phyloP scores from a whole-genome alignment of 2,113 vertebrate species.

The Trichechus manatus region DNA sequence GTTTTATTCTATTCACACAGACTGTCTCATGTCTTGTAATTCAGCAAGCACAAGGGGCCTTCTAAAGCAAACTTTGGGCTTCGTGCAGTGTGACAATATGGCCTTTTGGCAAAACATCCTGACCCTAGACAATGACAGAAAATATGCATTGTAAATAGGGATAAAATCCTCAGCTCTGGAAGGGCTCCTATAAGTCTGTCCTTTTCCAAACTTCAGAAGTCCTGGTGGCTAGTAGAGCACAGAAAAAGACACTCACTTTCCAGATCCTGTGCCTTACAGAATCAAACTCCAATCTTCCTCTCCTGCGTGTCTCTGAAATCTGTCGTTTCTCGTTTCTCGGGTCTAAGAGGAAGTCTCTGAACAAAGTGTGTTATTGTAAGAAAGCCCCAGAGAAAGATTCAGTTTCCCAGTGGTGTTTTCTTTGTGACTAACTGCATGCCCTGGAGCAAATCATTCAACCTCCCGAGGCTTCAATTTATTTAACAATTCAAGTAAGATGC shows the following conservation, averaged over 20 bases:
- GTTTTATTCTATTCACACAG: neutral
- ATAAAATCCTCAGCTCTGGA: conserved; percentile 5
- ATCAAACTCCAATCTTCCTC: neutral
- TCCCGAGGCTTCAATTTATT: neutral
- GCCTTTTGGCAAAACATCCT: conserved; percentile 66
- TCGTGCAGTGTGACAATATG: neutral
- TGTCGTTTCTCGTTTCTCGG: neutral
- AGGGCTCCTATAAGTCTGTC: neutral
- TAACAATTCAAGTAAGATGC: neutral
- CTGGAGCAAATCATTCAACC: neutral
- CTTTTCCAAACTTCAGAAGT: neutral
- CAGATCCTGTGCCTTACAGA: accelerated
- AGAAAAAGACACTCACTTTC: neutral
- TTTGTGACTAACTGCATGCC: neutral
- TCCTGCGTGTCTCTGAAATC: neutral
- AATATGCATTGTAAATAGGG: conserved; percentile 17
- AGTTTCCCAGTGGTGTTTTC: neutral
- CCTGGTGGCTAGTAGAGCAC: neutral
- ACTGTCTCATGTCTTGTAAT: conserved; percentile 50
- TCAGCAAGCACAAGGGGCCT: neutral
- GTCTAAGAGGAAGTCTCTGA: neutral
- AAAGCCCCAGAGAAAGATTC: neutral
- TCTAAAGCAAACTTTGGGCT: conserved; percentile 44
- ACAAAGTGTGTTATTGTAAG: neutral
- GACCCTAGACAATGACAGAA: conserved; percentile 50